phyloP scores from a whole-genome alignment of 1,140 invertebrate species.

The Magallana ariakensis region DNA sequence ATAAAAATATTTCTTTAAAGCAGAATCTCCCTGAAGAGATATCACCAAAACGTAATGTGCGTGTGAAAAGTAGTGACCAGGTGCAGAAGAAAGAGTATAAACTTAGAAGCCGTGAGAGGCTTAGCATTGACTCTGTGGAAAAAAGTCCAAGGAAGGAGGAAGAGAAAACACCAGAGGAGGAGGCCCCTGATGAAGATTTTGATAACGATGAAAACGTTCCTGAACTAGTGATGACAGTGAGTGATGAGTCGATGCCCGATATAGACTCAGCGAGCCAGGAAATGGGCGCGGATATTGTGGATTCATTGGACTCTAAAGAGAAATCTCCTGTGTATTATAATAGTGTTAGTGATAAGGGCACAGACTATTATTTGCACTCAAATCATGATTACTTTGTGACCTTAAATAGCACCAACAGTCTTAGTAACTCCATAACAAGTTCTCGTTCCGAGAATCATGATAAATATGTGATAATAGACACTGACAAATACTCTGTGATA shows the following conservation, averaged over 20 bases:
- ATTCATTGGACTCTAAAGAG: neutral
- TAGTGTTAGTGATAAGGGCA: neutral
- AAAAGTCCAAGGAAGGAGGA: conserved; percentile 47
- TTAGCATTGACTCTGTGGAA: conserved; percentile 23
- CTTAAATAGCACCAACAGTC: conserved; percentile 16
- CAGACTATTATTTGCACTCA: neutral
- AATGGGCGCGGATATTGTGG: neutral
- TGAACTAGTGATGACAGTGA: conserved; percentile 54
- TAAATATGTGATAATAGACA: conserved; percentile 36
- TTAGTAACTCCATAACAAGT: conserved; percentile 31
- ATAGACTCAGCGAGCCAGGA: neutral
- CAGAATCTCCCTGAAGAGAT: conserved; percentile 31
- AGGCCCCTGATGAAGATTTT: conserved; percentile 51
- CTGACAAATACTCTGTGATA: conserved; percentile 42
- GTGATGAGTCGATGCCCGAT: conserved; percentile 46
- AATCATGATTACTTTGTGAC: conserved; percentile 31
- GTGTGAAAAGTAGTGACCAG: conserved; percentile 37
- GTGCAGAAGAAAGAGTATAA: conserved; percentile 61
- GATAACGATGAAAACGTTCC: conserved; percentile 44
- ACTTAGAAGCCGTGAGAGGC: conserved; percentile 58
- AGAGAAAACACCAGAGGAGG: conserved; percentile 49
- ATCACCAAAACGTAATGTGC: conserved; percentile 45
- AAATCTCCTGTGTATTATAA: conserved; percentile 8
- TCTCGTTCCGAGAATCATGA: conserved; percentile 27
- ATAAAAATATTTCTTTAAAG: conserved; percentile 23